A percentile compares a stretch with the other conserved stretches of the same genome.
phyloP scores from a whole-genome alignment of 2,797 vertebrate genomes.

The Capromys pilorides region DNA sequence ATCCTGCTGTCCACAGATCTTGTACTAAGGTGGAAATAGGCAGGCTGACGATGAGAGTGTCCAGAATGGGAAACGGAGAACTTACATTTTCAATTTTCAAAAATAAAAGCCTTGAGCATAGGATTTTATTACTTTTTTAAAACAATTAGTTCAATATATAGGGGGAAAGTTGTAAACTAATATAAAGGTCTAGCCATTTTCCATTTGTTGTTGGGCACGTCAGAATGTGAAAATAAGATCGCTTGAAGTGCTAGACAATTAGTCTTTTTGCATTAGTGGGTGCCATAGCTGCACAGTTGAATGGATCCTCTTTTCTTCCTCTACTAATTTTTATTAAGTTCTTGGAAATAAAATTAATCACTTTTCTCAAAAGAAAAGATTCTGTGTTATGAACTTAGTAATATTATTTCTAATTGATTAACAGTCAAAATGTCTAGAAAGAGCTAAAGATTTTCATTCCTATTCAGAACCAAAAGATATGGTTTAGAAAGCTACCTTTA shows the following conservation, averaged over 20 bases:
- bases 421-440: slow-evolving; percentile 15
- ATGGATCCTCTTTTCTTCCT: neutral
- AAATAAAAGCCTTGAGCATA: neutral
- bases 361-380: slow-evolving; percentile 39
- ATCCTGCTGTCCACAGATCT: fast-evolving
- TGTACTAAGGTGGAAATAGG: neutral
- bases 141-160: neutral
- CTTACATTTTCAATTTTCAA: neutral
- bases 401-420: slow-evolving; percentile 48
- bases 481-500: slow-evolving; percentile 30
- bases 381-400: slow-evolving; percentile 58
- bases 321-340: neutral
- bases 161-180: neutral
- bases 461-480: slow-evolving; percentile 16
- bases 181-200: neutral
- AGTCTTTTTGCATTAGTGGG: neutral
- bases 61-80: fast-evolving
- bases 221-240: neutral
- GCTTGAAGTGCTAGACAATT: neutral
- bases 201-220: neutral
- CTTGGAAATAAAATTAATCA: slow-evolving; percentile 45
- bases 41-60: neutral
- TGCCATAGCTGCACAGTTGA: neutral
- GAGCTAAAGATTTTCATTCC: slow-evolving; percentile 53
- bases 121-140: neutral